Percentiles rank a stretch among this genome's conserved stretches.
These are phyloP conservation scores for Neodiprion lecontei DNA, from an alignment of 1,140 invertebrate genomes.

Conservation along the genomic window DNA sequence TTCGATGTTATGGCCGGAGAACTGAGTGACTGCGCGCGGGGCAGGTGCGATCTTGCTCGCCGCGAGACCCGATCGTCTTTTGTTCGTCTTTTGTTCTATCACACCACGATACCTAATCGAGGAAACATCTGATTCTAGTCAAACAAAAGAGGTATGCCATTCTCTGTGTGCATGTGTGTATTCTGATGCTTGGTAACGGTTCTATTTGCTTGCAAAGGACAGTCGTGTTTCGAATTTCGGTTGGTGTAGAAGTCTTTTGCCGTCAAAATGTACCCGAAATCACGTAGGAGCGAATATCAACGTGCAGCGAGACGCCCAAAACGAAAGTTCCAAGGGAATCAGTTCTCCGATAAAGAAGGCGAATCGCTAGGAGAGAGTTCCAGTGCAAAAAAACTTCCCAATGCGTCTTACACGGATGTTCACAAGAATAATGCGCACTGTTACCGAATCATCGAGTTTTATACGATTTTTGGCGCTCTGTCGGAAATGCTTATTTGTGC, in stretches of 20 bases:
- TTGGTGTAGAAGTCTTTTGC: too few relatives aligned
- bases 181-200: too few relatives aligned
- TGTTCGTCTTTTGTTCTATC: neutral
- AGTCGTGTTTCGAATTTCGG: too few relatives aligned
- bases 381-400: slow-evolving; percentile 26
- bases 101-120: too few relatives aligned
- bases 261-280: too few relatives aligned
- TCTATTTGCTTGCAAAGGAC: too few relatives aligned
- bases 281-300: too few relatives aligned
- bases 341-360: neutral
- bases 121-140: neutral
- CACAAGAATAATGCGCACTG: slow-evolving; percentile 20
- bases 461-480: slow-evolving; percentile 29
- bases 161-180: too few relatives aligned
- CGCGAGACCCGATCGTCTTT: neutral
- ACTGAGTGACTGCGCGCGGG: too few relatives aligned
- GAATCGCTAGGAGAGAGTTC: slow-evolving; percentile 15
- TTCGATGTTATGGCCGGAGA: neutral
- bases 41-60: too few relatives aligned
- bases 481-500: slow-evolving; percentile 29
- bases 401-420: slow-evolving; percentile 20
- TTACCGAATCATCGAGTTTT: slow-evolving; percentile 37
- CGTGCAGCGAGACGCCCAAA: slow-evolving; percentile 12
- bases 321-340: slow-evolving; percentile 23
- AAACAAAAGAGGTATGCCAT: too few relatives aligned